Base-by-base conservation (phyloP, 2,888 invertebrate species). In the Brenthis hecate region DNA sequence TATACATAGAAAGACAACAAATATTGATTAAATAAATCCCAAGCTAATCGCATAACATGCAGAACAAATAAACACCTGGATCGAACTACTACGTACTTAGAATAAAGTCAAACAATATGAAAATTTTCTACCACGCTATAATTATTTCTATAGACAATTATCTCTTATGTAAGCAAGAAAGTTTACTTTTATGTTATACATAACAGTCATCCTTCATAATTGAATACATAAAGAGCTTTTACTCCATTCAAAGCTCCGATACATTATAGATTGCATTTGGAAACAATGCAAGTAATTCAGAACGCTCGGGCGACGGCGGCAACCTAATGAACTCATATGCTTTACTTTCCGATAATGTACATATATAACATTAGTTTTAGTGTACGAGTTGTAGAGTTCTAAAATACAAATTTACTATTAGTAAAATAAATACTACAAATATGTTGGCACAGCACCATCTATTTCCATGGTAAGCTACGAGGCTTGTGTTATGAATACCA, bases 241-340 rank as follows among this genome's bases (percentile, higher is more conserved):
- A 43, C 60, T 60, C 50, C 13, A 50, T 50, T 60, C 60, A 50
- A 5, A 60, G 50, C 28, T 50, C 36, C 60, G 60, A 60, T 60
- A 50, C 60, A 60, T 60, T 60, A 60, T 60, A 60, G 60, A 60
- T 60, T 60, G 60, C 60, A 60, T 60, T 60, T 60, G 28, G 60
- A 50, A 60, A 60, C 60, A 60, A 50, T 50, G 60, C 50, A 16
- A 56, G 28, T 50, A 23, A 54, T 28, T 28, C 54, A 54, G 23
- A 11, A 8, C 28, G 58, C 23, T 43, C 57, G 14, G 19, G 14
- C 57, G 58, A 14, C 58, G 47, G 47, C 36, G 36, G 36, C 54
- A 6, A 23, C 28, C 57, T 57, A 57, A 57, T 47, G 13, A 57
- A 57, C 57, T 19, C 57, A 13, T 48, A 11, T 32, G 43, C 43